Evolutionary conservation across 1,140 invertebrate genomes (phyloP).

Genomic region (Gryllus bimaculatus): DNA sequence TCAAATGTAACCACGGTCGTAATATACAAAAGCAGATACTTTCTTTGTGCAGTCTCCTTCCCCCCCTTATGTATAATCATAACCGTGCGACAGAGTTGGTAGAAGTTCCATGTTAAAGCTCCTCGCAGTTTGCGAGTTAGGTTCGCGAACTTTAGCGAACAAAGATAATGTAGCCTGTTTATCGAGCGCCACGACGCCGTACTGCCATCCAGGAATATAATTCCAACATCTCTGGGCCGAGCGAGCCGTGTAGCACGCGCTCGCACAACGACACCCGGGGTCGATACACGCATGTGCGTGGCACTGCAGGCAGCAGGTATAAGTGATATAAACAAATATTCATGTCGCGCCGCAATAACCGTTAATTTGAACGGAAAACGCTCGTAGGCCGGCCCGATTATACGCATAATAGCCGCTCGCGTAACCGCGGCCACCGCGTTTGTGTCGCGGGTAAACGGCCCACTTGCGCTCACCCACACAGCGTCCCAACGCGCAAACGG

Average conservation of each 20-base stretch:
- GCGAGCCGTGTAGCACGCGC: neutral
- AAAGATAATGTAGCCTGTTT: constrained; percentile 5
- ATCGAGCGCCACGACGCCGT: neutral
- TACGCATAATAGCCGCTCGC: neutral
- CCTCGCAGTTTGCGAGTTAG: neutral
- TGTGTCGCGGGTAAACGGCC: too few species aligned
- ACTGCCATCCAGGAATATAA: neutral
- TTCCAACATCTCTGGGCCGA: neutral
- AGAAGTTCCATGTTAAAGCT: neutral
- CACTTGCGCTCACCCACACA: too few species aligned
- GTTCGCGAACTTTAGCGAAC: neutral
- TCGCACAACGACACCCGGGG: neutral
- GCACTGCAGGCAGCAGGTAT: neutral
- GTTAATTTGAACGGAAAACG: neutral
- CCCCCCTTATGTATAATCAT: neutral
- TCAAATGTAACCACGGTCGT: neutral
- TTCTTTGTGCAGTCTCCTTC: too few species aligned
- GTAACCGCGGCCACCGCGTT: too few species aligned
- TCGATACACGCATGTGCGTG: neutral
- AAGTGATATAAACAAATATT: neutral
- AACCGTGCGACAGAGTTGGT: neutral
- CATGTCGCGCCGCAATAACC: neutral
- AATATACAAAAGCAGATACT: neutral
- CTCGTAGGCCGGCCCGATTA: neutral
- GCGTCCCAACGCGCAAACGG: neutral